A percentile compares a stretch with the other conserved stretches of the same genome.
Evolutionary conservation across 2,888 invertebrate genomes (phyloP).

Genomic region (Phragmatobia fuliginosa): DNA sequence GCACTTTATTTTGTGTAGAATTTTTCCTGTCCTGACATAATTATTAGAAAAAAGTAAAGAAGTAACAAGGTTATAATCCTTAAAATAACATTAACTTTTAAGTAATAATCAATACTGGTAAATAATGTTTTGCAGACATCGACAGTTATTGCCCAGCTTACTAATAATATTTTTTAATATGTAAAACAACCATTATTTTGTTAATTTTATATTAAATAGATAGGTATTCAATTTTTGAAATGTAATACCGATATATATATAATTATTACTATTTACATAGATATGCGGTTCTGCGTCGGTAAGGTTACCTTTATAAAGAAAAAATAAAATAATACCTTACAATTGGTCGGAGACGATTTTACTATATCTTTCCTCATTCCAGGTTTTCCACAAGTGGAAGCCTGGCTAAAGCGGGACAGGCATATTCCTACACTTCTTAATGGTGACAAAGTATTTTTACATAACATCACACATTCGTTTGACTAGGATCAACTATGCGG

Average conservation of each 20-base stretch:
- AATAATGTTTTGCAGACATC: neutral
- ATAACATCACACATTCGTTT: slow-evolving; percentile 21
- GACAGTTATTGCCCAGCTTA: neutral
- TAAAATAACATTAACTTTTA: neutral
- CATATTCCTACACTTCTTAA: neutral
- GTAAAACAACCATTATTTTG: neutral
- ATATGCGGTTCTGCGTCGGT: neutral
- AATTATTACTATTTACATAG: neutral
- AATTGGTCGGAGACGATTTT: neutral
- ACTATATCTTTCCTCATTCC: neutral
- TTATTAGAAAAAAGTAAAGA: neutral
- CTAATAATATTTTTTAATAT: neutral
- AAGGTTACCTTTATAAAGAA: neutral
- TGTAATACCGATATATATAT: neutral
- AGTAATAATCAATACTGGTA: neutral
- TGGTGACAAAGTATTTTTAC: neutral
- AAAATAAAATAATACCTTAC: neutral
- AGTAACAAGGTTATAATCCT: neutral
- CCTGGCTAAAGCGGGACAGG: neutral
- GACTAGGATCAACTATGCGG: slow-evolving; percentile 22
- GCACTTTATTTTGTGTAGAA: neutral
- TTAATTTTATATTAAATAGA: neutral
- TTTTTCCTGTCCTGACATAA: neutral
- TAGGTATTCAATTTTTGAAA: neutral
- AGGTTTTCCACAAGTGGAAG: neutral